A percentile compares a stretch with the other conserved stretches of the same genome.
These are phyloP conservation scores for Rhyacophila evoluta DNA, from an alignment of 2,888 invertebrate species.

Conservation along the genomic window DNA sequence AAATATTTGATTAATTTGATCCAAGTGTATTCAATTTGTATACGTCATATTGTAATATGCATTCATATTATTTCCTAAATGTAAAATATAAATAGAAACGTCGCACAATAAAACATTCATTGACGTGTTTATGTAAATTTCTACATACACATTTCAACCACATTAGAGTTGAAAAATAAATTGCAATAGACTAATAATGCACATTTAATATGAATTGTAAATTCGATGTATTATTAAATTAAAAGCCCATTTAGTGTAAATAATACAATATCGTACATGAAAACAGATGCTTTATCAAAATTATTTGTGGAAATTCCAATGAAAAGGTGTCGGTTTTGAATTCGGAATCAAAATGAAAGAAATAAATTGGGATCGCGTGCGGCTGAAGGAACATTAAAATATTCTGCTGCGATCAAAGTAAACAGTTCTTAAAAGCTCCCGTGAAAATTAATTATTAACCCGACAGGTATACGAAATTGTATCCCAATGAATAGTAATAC, in stretches of 20 bases:
- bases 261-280: neutral
- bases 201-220: too few relatives aligned
- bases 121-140: neutral
- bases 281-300: neutral
- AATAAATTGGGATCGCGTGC: neutral
- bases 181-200: too few relatives aligned
- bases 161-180: too few relatives aligned
- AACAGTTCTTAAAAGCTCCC: neutral
- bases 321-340: neutral
- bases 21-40: too few relatives aligned
- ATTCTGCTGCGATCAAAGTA: neutral
- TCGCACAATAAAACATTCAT: too few relatives aligned
- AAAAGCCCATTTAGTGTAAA: neutral
- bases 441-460: neutral
- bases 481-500: neutral
- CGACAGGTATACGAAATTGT: neutral
- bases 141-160: too few relatives aligned
- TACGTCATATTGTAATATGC: too few relatives aligned
- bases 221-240: neutral
- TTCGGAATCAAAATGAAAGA: neutral
- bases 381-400: neutral
- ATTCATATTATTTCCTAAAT: too few relatives aligned
- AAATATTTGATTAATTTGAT: too few relatives aligned
- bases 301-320: neutral
- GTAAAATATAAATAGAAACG: too few relatives aligned